phyloP scores from a whole-genome alignment of 2,797 vertebrate species.

The Acanthornis magna region DNA sequence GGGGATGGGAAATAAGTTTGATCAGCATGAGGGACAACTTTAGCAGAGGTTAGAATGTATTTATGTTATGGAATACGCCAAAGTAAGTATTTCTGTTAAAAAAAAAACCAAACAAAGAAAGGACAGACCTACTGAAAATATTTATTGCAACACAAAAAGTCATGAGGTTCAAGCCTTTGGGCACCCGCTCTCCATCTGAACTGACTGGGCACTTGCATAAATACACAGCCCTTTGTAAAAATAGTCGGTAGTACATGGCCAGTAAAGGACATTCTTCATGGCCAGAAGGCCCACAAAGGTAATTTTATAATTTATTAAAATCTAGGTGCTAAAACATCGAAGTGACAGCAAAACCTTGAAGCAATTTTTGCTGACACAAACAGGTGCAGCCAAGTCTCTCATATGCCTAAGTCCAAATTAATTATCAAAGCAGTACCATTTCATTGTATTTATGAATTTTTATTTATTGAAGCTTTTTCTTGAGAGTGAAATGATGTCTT shows the following conservation, averaged over 20 bases:
- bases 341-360: background rate
- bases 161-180: background rate
- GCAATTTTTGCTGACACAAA: background rate
- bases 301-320: background rate
- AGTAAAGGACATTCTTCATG: background rate
- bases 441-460: background rate
- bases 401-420: background rate
- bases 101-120: background rate
- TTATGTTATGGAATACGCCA: background rate
- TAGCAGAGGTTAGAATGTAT: background rate
- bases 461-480: background rate
- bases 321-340: background rate
- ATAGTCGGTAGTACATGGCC: background rate
- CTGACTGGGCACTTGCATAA: background rate
- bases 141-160: background rate
- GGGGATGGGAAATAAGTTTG: background rate
- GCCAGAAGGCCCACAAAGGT: background rate
- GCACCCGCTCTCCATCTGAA: background rate
- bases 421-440: background rate
- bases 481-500: background rate
- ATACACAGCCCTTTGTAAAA: background rate
- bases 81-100: background rate
- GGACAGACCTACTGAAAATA: background rate
- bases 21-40: background rate
- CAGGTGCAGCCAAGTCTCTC: background rate